A percentile compares a stretch with the other conserved stretches of the same genome.
Conservation (phyloP, 2,888 invertebrate species). For the Tenthredo livida region DNA sequence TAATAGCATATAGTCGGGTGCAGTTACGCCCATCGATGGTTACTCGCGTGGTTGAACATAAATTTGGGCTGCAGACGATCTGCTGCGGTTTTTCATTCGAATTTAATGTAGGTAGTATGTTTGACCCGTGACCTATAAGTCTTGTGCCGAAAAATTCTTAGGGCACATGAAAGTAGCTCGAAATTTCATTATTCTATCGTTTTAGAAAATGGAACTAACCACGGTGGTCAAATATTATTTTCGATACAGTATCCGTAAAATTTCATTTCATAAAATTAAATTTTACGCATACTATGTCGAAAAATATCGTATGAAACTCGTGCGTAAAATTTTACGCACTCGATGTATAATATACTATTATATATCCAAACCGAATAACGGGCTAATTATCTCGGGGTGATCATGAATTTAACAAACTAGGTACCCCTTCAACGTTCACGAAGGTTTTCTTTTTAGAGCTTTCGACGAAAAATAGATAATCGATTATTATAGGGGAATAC, state of each 20-base stretch:
- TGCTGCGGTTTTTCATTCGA: slow-evolving; percentile 29
- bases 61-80: not conserved
- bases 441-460: not conserved
- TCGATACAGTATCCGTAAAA: no score
- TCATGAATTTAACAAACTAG: not conserved
- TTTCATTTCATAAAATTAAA: no score
- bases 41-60: slow-evolving; percentile 8
- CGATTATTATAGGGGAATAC: not conserved
- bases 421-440: not conserved
- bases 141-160: not conserved
- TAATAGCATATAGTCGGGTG: slow-evolving; percentile 66
- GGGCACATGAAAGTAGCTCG: not conserved
- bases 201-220: not conserved
- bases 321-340: no score
- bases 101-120: not conserved
- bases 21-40: slow-evolving; percentile 53
- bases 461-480: not conserved
- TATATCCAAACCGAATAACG: not conserved
- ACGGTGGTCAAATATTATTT: not conserved
- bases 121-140: not conserved
- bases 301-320: no score
- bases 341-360: no score
- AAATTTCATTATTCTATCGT: not conserved
- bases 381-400: not conserved
- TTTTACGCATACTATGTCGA: no score